These are phyloP conservation scores for Elephas maximus DNA, from an alignment of 2,113 vertebrate genomes.

Conservation along the genomic window DNA sequence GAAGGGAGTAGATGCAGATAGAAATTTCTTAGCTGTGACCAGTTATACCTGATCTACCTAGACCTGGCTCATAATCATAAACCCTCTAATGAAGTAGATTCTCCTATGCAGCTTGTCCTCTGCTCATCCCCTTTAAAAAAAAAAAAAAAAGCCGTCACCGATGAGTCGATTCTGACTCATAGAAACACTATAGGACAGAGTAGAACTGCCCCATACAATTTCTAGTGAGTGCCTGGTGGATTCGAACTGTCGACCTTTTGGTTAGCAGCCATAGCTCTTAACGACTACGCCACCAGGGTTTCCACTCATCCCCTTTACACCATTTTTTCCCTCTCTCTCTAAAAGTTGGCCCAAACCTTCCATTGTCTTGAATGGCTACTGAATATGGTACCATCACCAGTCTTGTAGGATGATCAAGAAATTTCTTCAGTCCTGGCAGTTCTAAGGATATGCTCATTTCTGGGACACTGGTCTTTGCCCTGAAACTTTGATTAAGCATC, in stretches of 20 bases:
- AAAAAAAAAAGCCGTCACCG: too few species aligned
- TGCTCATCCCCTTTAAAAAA: background rate
- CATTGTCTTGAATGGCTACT: background rate
- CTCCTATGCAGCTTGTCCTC: background rate
- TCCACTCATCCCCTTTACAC: background rate
- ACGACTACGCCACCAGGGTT: too few species aligned
- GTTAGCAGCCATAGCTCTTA: too few species aligned
- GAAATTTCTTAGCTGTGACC: background rate
- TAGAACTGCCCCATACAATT: too few species aligned
- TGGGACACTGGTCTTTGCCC: background rate
- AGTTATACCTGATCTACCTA: background rate
- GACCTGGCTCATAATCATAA: background rate
- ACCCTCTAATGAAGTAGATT: background rate
- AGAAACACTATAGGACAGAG: too few species aligned
- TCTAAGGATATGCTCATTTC: conserved; percentile 15
- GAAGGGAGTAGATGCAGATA: background rate
- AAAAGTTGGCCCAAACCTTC: background rate
- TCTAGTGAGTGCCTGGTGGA: too few species aligned
- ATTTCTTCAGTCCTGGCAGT: background rate
- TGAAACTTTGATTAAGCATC: background rate
- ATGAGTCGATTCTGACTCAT: too few species aligned
- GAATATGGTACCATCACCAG: background rate
- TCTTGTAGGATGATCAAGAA: background rate
- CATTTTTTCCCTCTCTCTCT: background rate
- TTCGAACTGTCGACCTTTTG: too few species aligned